A percentile compares a stretch with the other conserved stretches of the same genome.
phyloP scores from a whole-genome alignment of 2,888 invertebrate genomes.

The Anoplius nigerrimus region DNA sequence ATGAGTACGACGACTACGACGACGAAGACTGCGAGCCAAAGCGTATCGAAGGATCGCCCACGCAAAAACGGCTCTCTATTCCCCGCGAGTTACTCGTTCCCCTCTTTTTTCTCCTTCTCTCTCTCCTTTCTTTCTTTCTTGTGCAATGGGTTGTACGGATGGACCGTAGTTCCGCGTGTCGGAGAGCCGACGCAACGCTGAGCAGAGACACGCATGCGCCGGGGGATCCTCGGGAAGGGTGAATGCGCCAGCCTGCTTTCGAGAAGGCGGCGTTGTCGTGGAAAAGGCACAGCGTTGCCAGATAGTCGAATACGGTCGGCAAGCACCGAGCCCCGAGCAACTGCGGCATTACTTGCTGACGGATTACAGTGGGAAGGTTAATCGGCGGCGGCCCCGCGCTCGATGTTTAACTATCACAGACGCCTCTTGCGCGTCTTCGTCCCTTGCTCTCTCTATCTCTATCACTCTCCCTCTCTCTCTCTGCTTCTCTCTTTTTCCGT shows the following conservation, averaged over 20 bases:
- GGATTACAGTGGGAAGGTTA: conserved; percentile 10
- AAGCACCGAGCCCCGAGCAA: conserved; percentile 3
- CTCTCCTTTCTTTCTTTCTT: conserved; percentile 9
- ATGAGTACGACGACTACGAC: too few relatives aligned
- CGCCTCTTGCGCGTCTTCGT: neutral
- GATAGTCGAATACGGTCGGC: conserved; percentile 1
- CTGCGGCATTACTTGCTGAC: conserved; percentile 5
- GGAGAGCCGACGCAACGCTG: conserved; percentile 36
- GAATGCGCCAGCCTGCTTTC: conserved; percentile 60
- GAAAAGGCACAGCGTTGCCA: conserved; percentile 1
- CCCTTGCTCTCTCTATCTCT: too few relatives aligned
- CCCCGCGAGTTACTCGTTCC: too few relatives aligned
- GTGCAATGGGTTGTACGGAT: conserved; percentile 6
- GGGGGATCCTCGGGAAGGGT: conserved; percentile 48
- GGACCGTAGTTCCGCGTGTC: conserved; percentile 51
- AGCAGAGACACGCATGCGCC: conserved; percentile 56
- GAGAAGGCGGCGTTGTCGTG: conserved; percentile 51
- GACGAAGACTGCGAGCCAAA: too few relatives aligned
- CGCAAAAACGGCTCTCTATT: too few relatives aligned
- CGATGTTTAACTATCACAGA: neutral
- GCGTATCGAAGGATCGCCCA: too few relatives aligned
- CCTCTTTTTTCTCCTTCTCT: too few relatives aligned
- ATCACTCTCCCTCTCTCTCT: too few relatives aligned
- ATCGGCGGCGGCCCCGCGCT: conserved; percentile 18
- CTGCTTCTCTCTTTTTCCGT: too few relatives aligned